Percentiles rank a stretch among this genome's conserved stretches.
phyloP scores from a whole-genome alignment of 2,797 vertebrate genomes.

The Pangasius sanitwongsei region DNA sequence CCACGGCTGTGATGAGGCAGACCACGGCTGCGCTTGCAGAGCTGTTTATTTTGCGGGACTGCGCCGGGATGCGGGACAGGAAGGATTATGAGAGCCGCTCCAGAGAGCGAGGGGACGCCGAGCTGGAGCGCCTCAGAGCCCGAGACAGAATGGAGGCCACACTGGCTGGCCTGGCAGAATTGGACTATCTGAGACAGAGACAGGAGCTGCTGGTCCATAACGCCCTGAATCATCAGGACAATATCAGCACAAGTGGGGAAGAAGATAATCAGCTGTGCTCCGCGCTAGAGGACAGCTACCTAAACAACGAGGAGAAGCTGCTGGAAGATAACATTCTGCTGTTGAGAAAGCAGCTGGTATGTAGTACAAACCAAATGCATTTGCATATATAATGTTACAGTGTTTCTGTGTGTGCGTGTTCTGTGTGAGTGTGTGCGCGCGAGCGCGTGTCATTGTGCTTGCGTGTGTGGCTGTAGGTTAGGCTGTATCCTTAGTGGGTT shows the following conservation, averaged over 20 bases:
- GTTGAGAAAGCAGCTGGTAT: slow-evolving; percentile 88
- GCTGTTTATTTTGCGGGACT: slow-evolving; percentile 58
- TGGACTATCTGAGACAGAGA: slow-evolving; percentile 83
- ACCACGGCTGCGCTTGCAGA: slow-evolving; percentile 47
- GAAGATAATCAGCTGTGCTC: slow-evolving; percentile 70
- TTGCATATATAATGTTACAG: not conserved
- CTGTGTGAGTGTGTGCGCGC: not conserved
- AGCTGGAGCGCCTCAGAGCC: slow-evolving; percentile 66
- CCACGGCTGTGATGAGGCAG: slow-evolving; percentile 56
- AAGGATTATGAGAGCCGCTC: slow-evolving; percentile 61
- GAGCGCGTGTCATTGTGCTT: not conserved
- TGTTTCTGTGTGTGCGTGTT: not conserved
- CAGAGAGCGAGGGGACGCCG: slow-evolving; percentile 59
- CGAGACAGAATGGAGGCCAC: slow-evolving; percentile 86
- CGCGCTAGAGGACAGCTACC: slow-evolving; percentile 59
- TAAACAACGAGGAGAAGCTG: slow-evolving; percentile 86
- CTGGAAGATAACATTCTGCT: slow-evolving; percentile 89
- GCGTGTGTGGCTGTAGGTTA: not conserved
- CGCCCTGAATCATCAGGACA: slow-evolving; percentile 67
- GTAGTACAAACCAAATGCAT: slow-evolving; percentile 46
- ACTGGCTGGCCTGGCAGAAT: slow-evolving; percentile 85
- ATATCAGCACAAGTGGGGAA: slow-evolving; percentile 35
- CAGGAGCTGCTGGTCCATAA: slow-evolving; percentile 84
- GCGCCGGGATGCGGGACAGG: slow-evolving; percentile 58
- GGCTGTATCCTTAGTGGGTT: too few species aligned